Base-by-base conservation (phyloP, 2,888 invertebrate genomes). In the Ormyrus nitidulus region DNA sequence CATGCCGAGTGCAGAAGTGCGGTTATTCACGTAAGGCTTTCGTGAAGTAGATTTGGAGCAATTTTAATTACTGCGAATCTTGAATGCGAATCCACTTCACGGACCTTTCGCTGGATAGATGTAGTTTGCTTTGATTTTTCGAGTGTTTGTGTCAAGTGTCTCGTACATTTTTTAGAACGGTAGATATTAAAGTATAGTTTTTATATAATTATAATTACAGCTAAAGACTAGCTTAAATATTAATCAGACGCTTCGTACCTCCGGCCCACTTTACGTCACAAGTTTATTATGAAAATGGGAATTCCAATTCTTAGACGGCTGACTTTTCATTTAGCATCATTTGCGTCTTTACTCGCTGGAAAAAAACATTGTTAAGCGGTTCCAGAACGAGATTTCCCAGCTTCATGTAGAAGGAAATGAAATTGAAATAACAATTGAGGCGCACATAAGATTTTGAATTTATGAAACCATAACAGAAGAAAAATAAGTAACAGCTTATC, bases 201-300 rank as follows among this genome's bases (percentile, higher is more conserved):
- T 51, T 59, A 59, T 46, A 53, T 54, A 46, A 61, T 69, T 65
- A 64, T 68, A 54, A 73, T 73, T 70, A 76, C 62, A 59, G 19
- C n/a, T 71, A 72, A 46, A 53, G 11, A 66, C 69, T 75, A 66
- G 34, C 77, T 81, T 76, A 73, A 65, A 65, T 69, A 56, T 72
- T 76, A 77, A 64, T 48, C 56, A 71, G 61, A 61, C 46, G 54
- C 53, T 73, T 68, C 58, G 81, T 77, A 83, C 80, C 83, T 83
- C 77, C 82, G 83, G 79, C 83, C 83, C 81, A 80, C 74, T 83
- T 82, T 74, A 72, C 65, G 54, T 81, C 68, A 73, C 54, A 64
- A 46, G 48, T 34, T 34, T 34, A 34, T 34, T 64, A 74, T 73
- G 69, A 74, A 81, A 59, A 65, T 81, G 81, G 61, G 61, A 81